Evolutionary conservation across 2,797 vertebrate genomes (phyloP), one percentile per base, ranked within the genome.

Genomic region (Steatocranus sp.): DNA sequence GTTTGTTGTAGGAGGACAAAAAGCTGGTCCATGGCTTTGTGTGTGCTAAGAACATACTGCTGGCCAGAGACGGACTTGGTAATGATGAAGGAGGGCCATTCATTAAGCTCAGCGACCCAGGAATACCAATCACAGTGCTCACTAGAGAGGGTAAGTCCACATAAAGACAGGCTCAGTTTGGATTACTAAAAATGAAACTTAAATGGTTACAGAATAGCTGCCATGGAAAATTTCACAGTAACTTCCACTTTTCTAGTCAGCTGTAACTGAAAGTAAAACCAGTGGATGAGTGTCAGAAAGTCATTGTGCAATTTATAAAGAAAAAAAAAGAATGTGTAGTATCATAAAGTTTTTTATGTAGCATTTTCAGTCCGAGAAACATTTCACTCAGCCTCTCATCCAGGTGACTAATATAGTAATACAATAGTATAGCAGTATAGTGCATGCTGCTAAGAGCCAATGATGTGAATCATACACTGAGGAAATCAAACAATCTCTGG

Each of bases 71-170:
- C 30, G 99, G 98, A 18, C 95, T 97, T 32, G 96, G 93, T 20
- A 84, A 80, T 0, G 90, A 94, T 15, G 97, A 98, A 51, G 97
- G 96, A 5, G 97, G 97, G 6, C 98, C 98, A 0, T 99, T 99
- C 91, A 99, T 99, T 88, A 99, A 99, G 92, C 97, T 99, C 70
- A 99, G 99, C 1, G 98, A 99, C 93, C 97, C 98, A 1, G 99
- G 99, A 53, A 98, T 99, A 84, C 98, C 98, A 17, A 96, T 99
- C 79, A 99, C 97, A 0, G 98, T 98, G 17, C 96, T 99, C 17
- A 95, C 95, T 85, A 96, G 97, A 89, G 97, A 99, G 95, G 98
- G 98, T 99, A 86, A 82, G 93, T 50, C 12, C 32, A 74, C 43
- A 18, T 15, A 36, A 2, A 81, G 5, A 49, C 20, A 49, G 17